Conservation (phyloP, 2,888 invertebrate species). For the Julus scanicus region DNA sequence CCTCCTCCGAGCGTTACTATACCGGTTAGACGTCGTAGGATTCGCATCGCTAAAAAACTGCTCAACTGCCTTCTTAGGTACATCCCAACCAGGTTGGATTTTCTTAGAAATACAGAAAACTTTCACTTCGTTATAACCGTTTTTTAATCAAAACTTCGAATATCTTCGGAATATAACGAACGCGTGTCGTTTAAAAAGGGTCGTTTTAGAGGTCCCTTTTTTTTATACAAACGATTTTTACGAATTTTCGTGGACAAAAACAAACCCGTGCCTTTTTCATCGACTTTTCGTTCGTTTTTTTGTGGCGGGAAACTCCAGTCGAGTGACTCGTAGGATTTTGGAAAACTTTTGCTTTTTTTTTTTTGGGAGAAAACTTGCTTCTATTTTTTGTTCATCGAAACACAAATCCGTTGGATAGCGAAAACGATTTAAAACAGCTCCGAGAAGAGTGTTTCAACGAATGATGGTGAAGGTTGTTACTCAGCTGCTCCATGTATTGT, state of each 20-base stretch:
- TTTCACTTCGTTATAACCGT: neutral
- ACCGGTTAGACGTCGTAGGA: too few relatives aligned
- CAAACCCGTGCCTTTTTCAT: too few relatives aligned
- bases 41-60: too few relatives aligned
- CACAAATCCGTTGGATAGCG: too few relatives aligned
- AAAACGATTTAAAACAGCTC: neutral
- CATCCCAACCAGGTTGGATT: neutral
- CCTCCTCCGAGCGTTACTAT: neutral
- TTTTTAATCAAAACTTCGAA: too few relatives aligned
- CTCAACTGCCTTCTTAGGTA: too few relatives aligned
- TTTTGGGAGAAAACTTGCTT: neutral
- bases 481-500: slow-evolving; percentile 21
- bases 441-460: neutral
- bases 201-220: too few relatives aligned
- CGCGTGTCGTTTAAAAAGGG: too few relatives aligned
- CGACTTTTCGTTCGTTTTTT: neutral
- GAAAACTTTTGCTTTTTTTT: neutral
- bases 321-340: neutral
- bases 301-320: neutral
- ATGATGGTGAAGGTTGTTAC: neutral
- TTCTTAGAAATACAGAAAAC: neutral
- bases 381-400: too few relatives aligned
- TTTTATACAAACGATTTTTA: too few relatives aligned
- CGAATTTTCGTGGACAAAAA: too few relatives aligned
- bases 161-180: too few relatives aligned